These are phyloP conservation scores for Tricholauxania praeusta DNA, from an alignment of 2,888 invertebrate genomes.

Conservation along the genomic window DNA sequence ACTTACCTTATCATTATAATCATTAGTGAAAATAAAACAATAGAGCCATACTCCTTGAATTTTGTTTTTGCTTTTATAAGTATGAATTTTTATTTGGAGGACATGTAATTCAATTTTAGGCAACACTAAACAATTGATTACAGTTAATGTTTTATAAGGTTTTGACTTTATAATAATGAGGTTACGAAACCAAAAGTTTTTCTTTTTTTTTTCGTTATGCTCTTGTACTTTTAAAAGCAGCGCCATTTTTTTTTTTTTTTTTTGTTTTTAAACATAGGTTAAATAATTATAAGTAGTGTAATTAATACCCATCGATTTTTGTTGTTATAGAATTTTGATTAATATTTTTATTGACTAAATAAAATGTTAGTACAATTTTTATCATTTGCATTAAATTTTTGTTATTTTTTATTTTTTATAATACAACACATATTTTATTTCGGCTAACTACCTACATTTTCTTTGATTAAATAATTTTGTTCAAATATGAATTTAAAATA, in stretches of 20 bases:
- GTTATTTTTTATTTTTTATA: background rate
- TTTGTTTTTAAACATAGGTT: background rate
- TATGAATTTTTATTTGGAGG: slow-evolving; percentile 26
- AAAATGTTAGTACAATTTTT: too few relatives aligned
- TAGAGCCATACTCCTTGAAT: background rate
- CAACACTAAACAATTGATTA: slow-evolving; percentile 29
- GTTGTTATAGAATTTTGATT: too few relatives aligned
- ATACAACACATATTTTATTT: slow-evolving; percentile 4
- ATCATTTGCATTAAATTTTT: background rate
- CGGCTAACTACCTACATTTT: slow-evolving; percentile 16
- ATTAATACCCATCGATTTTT: too few relatives aligned
- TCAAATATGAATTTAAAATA: slow-evolving; percentile 3
- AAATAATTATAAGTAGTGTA: too few relatives aligned
- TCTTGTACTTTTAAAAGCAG: slow-evolving; percentile 16
- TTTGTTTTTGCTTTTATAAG: slow-evolving; percentile 27
- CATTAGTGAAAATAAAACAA: slow-evolving; percentile 7
- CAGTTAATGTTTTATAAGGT: slow-evolving; percentile 11
- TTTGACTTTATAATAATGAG: slow-evolving; percentile 9
- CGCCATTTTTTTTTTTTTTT: background rate
- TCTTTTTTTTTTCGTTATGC: background rate
- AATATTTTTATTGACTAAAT: too few relatives aligned
- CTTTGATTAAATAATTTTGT: slow-evolving; percentile 17
- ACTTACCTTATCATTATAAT: too few relatives aligned
- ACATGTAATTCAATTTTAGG: slow-evolving; percentile 30
- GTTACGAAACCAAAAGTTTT: slow-evolving; percentile 13